Evolutionary conservation across 1,140 invertebrate genomes (phyloP).

Genomic region (Manduca sexta): DNA sequence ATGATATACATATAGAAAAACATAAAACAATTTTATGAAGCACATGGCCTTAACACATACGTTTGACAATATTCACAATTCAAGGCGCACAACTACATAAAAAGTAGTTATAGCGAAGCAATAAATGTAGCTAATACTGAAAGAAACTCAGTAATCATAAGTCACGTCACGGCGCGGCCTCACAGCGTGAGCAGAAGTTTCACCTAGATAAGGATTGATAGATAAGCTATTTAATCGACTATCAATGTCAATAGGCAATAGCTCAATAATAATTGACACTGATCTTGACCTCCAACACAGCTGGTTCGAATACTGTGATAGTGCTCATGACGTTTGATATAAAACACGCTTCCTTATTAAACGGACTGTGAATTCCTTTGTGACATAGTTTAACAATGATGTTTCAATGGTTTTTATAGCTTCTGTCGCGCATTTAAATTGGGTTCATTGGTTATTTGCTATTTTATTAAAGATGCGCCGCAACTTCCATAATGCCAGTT

Average conservation of each 20-base stretch:
- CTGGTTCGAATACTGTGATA: neutral
- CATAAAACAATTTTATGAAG: too few relatives aligned
- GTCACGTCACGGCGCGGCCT: slow-evolving; percentile 10
- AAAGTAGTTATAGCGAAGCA: too few relatives aligned
- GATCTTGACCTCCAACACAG: slow-evolving; percentile 17
- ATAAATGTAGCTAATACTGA: too few relatives aligned
- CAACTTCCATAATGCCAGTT: too few relatives aligned
- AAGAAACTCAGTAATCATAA: neutral
- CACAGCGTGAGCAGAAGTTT: slow-evolving; percentile 6
- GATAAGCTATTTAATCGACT: slow-evolving; percentile 15
- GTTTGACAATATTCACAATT: too few relatives aligned
- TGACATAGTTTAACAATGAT: too few relatives aligned
- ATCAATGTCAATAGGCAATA: slow-evolving; percentile 17
- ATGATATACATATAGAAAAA: too few relatives aligned
- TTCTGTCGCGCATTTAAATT: neutral
- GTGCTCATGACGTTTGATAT: neutral
- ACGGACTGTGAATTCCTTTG: neutral
- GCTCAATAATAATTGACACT: slow-evolving; percentile 12
- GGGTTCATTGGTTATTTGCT: neutral
- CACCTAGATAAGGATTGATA: slow-evolving; percentile 11
- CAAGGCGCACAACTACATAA: too few relatives aligned
- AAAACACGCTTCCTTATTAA: slow-evolving; percentile 6
- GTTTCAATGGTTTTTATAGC: neutral
- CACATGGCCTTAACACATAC: too few relatives aligned
- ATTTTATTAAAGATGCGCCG: too few relatives aligned